Evolutionary conservation across 2,888 invertebrate genomes (phyloP), one percentile per base, ranked within the genome.

Genomic region (Callyntrura guangdongensis): DNA sequence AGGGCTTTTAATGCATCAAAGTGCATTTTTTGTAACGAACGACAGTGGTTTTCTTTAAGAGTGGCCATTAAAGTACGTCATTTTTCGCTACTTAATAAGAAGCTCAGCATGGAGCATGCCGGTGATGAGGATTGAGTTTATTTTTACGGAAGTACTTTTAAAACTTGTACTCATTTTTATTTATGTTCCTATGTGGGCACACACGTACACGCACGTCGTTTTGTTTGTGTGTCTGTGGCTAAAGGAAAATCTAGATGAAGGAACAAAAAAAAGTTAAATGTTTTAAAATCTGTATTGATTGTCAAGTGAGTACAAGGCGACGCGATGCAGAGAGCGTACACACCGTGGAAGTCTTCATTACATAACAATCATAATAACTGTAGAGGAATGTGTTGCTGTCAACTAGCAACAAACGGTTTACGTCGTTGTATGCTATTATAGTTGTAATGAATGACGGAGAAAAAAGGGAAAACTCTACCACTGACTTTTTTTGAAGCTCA

Each of bases 81-180:
- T 36, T 36, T n/a, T 36, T 36, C 36, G 79, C 25, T 20, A 56
- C 47, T 20, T 36, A 59, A 59, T 22, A 61, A 61, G 22, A 22
- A 20, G 27, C 69, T 17, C 69, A 69, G 69, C 69, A 69, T 69
- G 69, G 69, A 69, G 69, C 17, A 69, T 49, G 53, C 0, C 25
- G 49, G 47, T 20, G 47, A 11, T 49, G 49, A 77, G 8, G 17
- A 56, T 59, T 17, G 25, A 14, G 14, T 9, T 64, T 56, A 64
- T 61, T 61, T 36, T 83, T 64, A 83, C 47, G 83, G 61, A 83
- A 61, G 59, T 83, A 59, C 17, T 64, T 64, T 47, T 36, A 47
- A 79, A 61, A 82, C 64, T 27, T 25, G 69, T 84, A 53, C 84
- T 27, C 84, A 84, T 72, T 84, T 72, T 84, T 84, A 56, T 25